phyloP scores from a whole-genome alignment of 2,888 invertebrate species.

The Lasioglossum morio region DNA sequence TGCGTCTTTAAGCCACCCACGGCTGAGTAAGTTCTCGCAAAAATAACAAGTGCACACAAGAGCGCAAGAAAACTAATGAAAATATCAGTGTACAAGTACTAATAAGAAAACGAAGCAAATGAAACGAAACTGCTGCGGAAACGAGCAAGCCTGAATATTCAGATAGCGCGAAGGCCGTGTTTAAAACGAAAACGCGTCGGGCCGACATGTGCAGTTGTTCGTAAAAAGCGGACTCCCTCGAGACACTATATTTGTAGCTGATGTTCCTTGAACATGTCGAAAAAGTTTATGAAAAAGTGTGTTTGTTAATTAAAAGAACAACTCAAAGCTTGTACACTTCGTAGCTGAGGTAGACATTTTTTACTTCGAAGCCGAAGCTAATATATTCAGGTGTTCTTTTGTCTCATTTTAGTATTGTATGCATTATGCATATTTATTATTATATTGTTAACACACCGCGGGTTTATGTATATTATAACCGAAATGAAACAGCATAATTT shows the following conservation, averaged over 20 bases:
- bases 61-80: not conserved
- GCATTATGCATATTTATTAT: not conserved
- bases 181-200: not conserved
- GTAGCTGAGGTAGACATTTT: not conserved
- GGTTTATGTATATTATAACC: no score
- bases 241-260: not conserved
- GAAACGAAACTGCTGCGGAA: not conserved
- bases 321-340: not conserved
- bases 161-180: not conserved
- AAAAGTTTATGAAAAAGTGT: not conserved
- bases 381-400: not conserved
- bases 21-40: not conserved
- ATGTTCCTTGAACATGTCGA: not conserved
- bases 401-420: not conserved
- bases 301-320: not conserved
- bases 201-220: not conserved
- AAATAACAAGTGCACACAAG: no score
- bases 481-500: not conserved
- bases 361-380: not conserved
- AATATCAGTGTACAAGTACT: not conserved
- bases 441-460: not conserved
- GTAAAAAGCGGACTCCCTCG: not conserved
- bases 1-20: not conserved
- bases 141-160: constrained; percentile 4
- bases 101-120: not conserved